phyloP scores from a whole-genome alignment of 2,797 vertebrate genomes.

The Pteropus rufus region DNA sequence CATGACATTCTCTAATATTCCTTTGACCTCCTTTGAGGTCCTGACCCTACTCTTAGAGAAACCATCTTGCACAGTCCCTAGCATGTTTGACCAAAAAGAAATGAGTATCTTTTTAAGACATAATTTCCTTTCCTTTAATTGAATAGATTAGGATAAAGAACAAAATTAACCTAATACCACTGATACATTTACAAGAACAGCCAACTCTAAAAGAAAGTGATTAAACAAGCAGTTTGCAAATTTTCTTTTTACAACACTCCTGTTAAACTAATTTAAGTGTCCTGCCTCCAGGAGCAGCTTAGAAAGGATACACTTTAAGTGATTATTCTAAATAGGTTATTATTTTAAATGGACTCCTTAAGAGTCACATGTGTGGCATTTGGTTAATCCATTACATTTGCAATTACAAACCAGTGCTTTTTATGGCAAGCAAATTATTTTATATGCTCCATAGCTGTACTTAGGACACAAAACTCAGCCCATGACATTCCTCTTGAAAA shows the following conservation, averaged over 20 bases:
- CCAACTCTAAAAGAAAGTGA: constrained; percentile 63
- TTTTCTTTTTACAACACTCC: constrained; percentile 64
- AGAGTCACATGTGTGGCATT: constrained; percentile 30
- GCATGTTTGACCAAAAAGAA: not conserved
- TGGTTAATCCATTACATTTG: constrained; percentile 65
- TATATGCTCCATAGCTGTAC: constrained; percentile 36
- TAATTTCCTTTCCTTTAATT: constrained; percentile 42
- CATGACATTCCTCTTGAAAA: constrained; percentile 54
- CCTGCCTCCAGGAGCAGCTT: constrained; percentile 65
- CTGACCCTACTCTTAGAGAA: not conserved
- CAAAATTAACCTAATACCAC: constrained; percentile 51
- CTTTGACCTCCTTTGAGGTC: not conserved
- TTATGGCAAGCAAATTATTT: constrained; percentile 59
- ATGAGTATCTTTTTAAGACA: not conserved
- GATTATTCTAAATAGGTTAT: constrained; percentile 66
- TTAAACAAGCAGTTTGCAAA: constrained; percentile 68
- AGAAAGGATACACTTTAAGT: constrained; percentile 29
- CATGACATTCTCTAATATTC: not conserved
- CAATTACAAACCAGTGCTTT: constrained; percentile 59
- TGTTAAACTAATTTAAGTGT: constrained; percentile 72
- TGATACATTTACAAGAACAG: constrained; percentile 52
- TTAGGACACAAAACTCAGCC: constrained; percentile 36
- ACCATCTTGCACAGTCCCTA: not conserved
- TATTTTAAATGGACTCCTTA: constrained; percentile 67
- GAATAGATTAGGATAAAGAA: constrained; percentile 42